A percentile compares a stretch with the other conserved stretches of the same genome.
Evolutionary conservation across 1,140 invertebrate genomes (phyloP).

Genomic region (Papilio helenus): DNA sequence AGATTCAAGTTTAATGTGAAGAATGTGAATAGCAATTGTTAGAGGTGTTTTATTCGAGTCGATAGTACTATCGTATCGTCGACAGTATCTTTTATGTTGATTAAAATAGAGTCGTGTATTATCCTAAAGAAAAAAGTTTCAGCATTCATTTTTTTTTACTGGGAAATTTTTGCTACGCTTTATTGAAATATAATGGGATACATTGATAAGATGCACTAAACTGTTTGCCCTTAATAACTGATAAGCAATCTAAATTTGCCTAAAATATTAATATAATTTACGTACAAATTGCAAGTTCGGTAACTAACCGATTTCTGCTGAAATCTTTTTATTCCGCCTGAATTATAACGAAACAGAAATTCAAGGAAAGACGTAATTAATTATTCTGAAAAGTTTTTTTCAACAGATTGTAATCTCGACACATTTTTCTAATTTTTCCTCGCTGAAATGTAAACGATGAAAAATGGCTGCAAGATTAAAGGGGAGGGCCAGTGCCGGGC

Average conservation of each 20-base stretch:
- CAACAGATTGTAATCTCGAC: conserved; percentile 40
- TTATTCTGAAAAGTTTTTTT: conserved; percentile 39
- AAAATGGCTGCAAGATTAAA: conserved; percentile 40
- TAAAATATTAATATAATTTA: not conserved
- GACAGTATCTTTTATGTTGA: not conserved
- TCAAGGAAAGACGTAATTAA: conserved; percentile 35
- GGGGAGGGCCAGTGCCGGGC: conserved; percentile 5
- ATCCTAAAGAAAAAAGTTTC: not conserved
- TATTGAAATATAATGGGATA: no score
- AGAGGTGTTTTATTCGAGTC: not conserved
- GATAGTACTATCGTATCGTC: not conserved
- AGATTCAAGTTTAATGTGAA: not conserved
- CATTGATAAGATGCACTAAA: no score
- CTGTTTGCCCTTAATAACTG: no score
- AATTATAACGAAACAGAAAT: conserved; percentile 17
- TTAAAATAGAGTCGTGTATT: not conserved
- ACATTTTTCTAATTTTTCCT: conserved; percentile 40
- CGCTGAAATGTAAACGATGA: conserved; percentile 40
- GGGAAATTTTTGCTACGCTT: not conserved
- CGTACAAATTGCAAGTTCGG: not conserved
- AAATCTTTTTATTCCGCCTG: not conserved
- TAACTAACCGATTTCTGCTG: not conserved
- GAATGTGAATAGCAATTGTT: not conserved
- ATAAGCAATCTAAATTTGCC: no score
- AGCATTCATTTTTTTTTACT: not conserved